Conservation (phyloP, 2,113 vertebrate genomes). For the Chiloscyllium plagiosum region DNA sequence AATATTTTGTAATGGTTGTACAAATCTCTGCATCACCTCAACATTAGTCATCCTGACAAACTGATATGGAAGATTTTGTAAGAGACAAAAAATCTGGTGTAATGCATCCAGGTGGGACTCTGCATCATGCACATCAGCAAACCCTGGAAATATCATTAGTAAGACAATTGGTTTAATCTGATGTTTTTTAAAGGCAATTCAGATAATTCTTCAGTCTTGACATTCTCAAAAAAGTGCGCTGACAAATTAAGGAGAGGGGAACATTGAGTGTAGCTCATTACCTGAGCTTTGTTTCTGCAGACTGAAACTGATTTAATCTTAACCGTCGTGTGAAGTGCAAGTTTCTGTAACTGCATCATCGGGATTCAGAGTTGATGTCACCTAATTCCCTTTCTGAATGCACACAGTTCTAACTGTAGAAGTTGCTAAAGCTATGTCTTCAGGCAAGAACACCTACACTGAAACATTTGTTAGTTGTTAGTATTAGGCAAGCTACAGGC, state of each 20-base stretch:
- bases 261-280: not conserved
- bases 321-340: not conserved
- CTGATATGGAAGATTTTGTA: not conserved
- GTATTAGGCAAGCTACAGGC: not conserved
- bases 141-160: not conserved
- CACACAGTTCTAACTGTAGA: not conserved
- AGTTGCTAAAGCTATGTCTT: not conserved
- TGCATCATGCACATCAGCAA: not conserved
- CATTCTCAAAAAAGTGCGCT: not conserved
- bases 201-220: not conserved
- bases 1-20: not conserved
- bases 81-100: not conserved
- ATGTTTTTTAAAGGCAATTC: not conserved
- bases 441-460: not conserved
- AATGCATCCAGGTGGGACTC: not conserved
- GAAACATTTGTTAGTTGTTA: not conserved
- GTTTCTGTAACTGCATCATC: not conserved
- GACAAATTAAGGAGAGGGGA: not conserved
- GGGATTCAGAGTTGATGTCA: not conserved
- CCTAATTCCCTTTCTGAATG: not conserved
- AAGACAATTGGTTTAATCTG: not conserved
- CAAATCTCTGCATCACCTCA: not conserved
- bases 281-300: not conserved
- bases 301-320: not conserved
- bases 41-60: not conserved